Base-by-base conservation (phyloP, 2,888 invertebrate genomes). In the Acleris laterana region DNA sequence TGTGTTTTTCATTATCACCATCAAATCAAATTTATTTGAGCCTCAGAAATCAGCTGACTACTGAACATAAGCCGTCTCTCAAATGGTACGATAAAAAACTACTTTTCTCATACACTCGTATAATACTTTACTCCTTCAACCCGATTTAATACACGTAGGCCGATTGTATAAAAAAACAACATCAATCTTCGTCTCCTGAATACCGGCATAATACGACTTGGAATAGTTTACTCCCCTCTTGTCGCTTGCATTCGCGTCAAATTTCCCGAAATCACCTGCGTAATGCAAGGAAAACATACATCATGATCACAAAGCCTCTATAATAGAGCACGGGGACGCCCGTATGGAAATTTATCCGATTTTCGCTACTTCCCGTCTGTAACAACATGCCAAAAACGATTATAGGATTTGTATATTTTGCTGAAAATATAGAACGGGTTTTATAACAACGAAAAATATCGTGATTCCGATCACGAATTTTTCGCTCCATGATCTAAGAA, bases 241-340 rank as follows among this genome's bases (percentile, higher is more conserved):
- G 57, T 62, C 68, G 67, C 69, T 68, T 71, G 73, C 73, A 75
- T 71, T 70, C 76, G 76, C 80, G 83, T 89, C 89, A 89, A 84
- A 85, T 83, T 83, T 83, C 69, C 72, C 75, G 79, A 74, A 82
- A 83, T 82, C 80, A 78, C 77, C 77, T 74, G 74, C 71, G 78
- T 81, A 82, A 89, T 85, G 84, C 77, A 82, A 85, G 82, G 83
- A 87, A 89, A 88, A 85, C 89, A 91, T 91, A 87, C 88, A 90
- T 91, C 89, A 89, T 75, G 78, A 69, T 79, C 82, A 90, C 90
- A 92, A 91, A 87, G 78, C 81, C 71, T 70, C 76, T 74, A 82
- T 88, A 88, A 90, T 88, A 85, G 85, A 85, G 74, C 78, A 72
- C 77, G 75, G 71, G 76, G 78, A 79, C 76, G 81, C 80, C 76